Conservation (phyloP, 1,140 invertebrate species). For the Drosophila tristis region DNA sequence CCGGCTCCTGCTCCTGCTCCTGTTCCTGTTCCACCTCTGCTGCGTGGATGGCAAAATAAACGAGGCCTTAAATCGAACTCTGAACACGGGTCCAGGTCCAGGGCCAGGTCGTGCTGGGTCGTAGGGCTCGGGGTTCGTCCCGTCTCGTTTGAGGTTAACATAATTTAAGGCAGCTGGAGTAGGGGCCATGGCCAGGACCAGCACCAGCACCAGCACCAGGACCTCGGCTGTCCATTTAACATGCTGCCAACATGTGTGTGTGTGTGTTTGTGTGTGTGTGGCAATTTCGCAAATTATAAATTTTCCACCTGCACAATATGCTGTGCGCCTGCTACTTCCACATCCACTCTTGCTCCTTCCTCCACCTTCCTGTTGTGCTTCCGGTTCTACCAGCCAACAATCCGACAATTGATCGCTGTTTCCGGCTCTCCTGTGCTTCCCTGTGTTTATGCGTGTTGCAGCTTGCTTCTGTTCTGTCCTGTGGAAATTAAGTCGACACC, state of each 20-base stretch:
- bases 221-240: conserved; percentile 73
- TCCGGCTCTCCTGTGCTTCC: conserved; percentile 48
- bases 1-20: conserved; percentile 8
- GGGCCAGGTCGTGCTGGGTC: conserved; percentile 27
- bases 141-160: conserved; percentile 82
- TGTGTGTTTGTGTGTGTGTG: not conserved
- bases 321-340: conserved; percentile 31
- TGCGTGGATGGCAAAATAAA: conserved; percentile 70
- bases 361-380: conserved; percentile 61
- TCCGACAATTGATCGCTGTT: conserved; percentile 78
- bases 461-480: conserved; percentile 20
- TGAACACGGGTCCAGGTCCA: conserved; percentile 53
- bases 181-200: conserved; percentile 12
- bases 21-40: conserved; percentile 9
- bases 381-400: conserved; percentile 56
- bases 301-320: conserved; percentile 79
- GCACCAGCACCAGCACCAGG: conserved; percentile 2
- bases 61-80: conserved; percentile 83
- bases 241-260: conserved; percentile 72
- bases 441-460: no score
- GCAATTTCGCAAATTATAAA: conserved; percentile 81
- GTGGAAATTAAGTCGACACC: conserved; percentile 73
- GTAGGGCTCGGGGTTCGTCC: conserved; percentile 30
- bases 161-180: conserved; percentile 66
- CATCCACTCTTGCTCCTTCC: not conserved